These are phyloP conservation scores for Oxyruncus cristatus DNA, from an alignment of 2,113 vertebrate genomes.

Conservation along the genomic window DNA sequence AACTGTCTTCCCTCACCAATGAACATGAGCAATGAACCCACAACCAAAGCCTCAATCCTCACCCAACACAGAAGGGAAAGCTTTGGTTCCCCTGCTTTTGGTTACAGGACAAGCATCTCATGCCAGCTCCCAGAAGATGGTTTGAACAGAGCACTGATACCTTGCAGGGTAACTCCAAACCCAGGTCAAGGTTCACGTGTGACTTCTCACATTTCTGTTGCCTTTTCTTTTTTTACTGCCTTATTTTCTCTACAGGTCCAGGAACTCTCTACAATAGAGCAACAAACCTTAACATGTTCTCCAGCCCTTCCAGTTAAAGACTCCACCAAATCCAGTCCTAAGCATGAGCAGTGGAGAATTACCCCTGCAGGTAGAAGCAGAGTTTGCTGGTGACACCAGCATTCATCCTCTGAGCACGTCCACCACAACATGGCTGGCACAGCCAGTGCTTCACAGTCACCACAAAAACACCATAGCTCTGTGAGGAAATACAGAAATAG, in stretches of 20 bases:
- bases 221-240: neutral
- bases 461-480: neutral
- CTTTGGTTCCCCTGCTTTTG: accelerated
- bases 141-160: neutral
- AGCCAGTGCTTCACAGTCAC: neutral
- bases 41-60: neutral
- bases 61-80: neutral
- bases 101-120: neutral
- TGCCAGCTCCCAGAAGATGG: neutral
- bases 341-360: neutral
- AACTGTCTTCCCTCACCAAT: neutral
- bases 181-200: neutral
- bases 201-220: neutral
- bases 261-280: neutral
- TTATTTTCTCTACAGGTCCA: neutral
- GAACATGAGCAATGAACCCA: accelerated
- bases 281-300: neutral
- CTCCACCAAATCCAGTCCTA: neutral
- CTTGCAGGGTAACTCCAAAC: neutral
- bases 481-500: neutral
- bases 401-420: neutral
- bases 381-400: neutral
- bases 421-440: neutral
- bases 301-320: neutral
- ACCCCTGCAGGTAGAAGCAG: neutral